phyloP scores from a whole-genome alignment of 35 echinoderm and acorn worm species.

The Diadema setosum region DNA sequence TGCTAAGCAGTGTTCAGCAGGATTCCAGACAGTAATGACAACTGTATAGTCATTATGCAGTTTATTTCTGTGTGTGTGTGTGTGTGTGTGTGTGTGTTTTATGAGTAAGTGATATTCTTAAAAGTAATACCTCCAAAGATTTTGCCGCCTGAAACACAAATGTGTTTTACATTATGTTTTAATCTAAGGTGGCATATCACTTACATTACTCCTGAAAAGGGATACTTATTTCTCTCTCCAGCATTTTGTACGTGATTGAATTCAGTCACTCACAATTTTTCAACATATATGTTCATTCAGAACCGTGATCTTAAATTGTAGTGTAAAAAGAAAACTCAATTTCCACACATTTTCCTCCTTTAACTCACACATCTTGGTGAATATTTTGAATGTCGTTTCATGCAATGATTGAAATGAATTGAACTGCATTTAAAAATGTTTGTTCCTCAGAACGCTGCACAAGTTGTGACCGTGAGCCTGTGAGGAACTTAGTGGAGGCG shows the following conservation, averaged over 20 bases:
- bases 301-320: not conserved
- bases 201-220: too few relatives aligned
- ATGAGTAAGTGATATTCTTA: too few relatives aligned
- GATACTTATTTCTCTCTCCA: too few relatives aligned
- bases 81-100: too few relatives aligned
- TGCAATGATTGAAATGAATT: not conserved
- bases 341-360: not conserved
- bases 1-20: too few relatives aligned
- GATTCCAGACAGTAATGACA: too few relatives aligned
- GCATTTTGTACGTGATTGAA: not conserved
- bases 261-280: not conserved
- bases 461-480: not conserved
- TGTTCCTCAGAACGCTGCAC: not conserved
- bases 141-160: too few relatives aligned
- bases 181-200: too few relatives aligned
- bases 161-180: too few relatives aligned
- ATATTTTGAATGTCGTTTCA: not conserved
- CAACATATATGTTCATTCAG: not conserved
- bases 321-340: not conserved
- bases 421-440: not conserved
- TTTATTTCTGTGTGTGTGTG: too few relatives aligned
- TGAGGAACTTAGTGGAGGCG: not conserved
- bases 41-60: too few relatives aligned
- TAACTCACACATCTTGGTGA: not conserved
- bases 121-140: too few relatives aligned